Conservation (phyloP, 2,113 vertebrate species). For the Calidris pugnax region DNA sequence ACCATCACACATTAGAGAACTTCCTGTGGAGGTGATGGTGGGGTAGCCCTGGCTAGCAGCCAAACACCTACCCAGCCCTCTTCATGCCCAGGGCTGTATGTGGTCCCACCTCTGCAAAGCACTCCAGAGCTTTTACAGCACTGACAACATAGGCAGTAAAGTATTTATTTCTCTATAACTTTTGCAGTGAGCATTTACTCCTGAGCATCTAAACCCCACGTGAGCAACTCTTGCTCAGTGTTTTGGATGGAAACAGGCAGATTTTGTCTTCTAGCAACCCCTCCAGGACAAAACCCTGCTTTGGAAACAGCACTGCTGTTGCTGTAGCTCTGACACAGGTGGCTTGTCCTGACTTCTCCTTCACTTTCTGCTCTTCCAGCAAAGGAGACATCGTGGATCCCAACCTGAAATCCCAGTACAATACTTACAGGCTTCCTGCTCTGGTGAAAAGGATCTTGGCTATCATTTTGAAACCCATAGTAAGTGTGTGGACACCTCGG, state of each 20-base stretch:
- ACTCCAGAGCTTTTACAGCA: not conserved
- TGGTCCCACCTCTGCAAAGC: not conserved
- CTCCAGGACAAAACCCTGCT: not conserved
- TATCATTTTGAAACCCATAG: constrained; percentile 80
- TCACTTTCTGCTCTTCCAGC: constrained; percentile 63
- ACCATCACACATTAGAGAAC: not conserved
- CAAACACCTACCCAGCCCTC: too few species aligned
- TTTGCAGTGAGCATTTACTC: not conserved
- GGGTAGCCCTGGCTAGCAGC: not conserved
- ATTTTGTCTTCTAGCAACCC: not conserved
- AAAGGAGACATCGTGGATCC: constrained; percentile 78
- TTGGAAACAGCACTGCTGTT: not conserved
- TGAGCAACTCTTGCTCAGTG: not conserved
- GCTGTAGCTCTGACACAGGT: not conserved
- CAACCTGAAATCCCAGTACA: constrained; percentile 64
- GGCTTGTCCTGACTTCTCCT: not conserved
- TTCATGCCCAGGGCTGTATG: not conserved
- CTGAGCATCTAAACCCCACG: not conserved
- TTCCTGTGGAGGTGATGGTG: not conserved
- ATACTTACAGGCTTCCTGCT: constrained; percentile 56
- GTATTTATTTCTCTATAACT: not conserved
- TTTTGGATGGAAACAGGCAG: not conserved
- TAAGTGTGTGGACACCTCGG: constrained; percentile 54
- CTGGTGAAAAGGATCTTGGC: constrained; percentile 77
- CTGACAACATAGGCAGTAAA: not conserved